Base-by-base conservation (phyloP, 2,888 invertebrate genomes). In the Drosophila prostipennis region DNA sequence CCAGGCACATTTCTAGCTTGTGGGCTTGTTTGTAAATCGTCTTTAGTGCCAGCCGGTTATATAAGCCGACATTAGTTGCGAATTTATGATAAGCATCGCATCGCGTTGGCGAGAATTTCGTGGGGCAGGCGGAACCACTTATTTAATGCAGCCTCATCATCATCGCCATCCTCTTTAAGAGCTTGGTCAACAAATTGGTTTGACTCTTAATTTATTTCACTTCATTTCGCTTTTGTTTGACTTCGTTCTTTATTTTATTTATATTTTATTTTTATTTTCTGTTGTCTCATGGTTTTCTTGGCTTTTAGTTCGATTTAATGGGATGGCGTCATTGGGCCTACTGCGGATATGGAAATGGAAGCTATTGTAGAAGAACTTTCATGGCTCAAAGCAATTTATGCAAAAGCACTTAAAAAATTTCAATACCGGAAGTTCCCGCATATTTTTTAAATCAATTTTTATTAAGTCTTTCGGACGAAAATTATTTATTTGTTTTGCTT, bases 51-150 rank as follows among this genome's bases (percentile, higher is more conserved):
- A 51, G 54, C 39, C 59, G 51, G 61, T 80, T 81, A 77, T 79
- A 77, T 79, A 79, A 81, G 64, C 54, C 49, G 51, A 67, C 70
- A 77, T 74, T 77, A 78, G 69, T 77, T 70, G 77, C 80, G 63
- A 74, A 71, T 72, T 75, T 74, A 61, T 77, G 64, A 72, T 65
- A 60, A 79, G 58, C 71, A 58, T 51, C 48, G 70, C 58, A 58
- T 51, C 48, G 70, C 58, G 45, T 69, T 37, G 61, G 57, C 70
- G 61, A 78, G 79, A 78, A 79, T 68, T 57, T 64, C 26, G 52
- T 39, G 49, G 59, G 34, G 23, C 60, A 78, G 78, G 65, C 80
- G 78, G 78, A 79, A 79, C 68, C 68, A 65, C 53, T 57, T 53
- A 43, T 23, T 63, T 55, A 78, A 74, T 72, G 74, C 70, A 56